Percentiles rank a stretch among this genome's conserved stretches.
These are phyloP conservation scores for Lepus americanus DNA, from an alignment of 2,113 vertebrate species.

Conservation along the genomic window DNA sequence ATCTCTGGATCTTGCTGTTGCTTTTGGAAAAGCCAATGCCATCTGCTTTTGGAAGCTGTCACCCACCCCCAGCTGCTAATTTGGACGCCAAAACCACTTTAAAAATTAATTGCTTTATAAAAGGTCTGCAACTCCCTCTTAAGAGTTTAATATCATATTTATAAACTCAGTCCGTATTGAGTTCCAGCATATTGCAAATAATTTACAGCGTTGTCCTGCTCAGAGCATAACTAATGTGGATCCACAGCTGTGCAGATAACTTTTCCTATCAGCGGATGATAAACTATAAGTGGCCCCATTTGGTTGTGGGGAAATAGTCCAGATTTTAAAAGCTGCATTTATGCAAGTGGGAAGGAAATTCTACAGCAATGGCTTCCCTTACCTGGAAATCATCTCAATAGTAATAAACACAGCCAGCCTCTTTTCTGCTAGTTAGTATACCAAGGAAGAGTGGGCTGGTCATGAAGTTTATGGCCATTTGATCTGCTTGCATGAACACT, in stretches of 20 bases:
- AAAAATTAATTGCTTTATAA: constrained; percentile 82
- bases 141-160: constrained; percentile 83
- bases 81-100: constrained; percentile 72
- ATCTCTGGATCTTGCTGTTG: constrained; percentile 58
- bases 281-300: constrained; percentile 79
- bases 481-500: background rate
- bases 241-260: constrained; percentile 80
- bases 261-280: constrained; percentile 79
- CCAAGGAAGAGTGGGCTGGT: background rate
- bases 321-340: constrained; percentile 67
- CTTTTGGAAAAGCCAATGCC: constrained; percentile 64
- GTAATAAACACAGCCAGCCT: constrained; percentile 11
- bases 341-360: constrained; percentile 43
- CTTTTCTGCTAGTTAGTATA: background rate
- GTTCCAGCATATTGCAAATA: constrained; percentile 82
- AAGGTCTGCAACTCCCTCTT: constrained; percentile 74
- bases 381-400: constrained; percentile 56
- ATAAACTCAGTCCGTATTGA: constrained; percentile 77
- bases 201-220: constrained; percentile 80
- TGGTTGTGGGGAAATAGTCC: constrained; percentile 68
- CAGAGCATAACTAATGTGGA: constrained; percentile 77
- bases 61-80: constrained; percentile 54
- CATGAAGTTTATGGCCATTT: constrained; percentile 20
- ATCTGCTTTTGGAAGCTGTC: constrained; percentile 75
- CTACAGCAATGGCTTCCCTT: constrained; percentile 7